Evolutionary conservation across 2,113 vertebrate genomes (phyloP).

Genomic region (Lontra canadensis): DNA sequence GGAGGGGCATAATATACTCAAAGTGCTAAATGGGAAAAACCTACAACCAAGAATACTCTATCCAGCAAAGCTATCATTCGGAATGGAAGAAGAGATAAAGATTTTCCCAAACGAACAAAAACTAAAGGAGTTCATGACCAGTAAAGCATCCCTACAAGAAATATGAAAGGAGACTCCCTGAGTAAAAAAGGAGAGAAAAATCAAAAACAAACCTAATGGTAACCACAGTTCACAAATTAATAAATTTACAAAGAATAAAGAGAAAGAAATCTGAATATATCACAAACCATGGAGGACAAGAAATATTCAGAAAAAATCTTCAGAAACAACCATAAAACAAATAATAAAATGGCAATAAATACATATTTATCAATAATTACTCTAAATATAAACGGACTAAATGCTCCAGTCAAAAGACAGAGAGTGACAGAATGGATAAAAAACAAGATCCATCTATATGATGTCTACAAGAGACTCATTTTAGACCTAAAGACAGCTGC

Average conservation of each 20-base stretch:
- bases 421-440: background rate
- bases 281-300: background rate
- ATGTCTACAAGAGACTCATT: background rate
- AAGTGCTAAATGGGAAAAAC: background rate
- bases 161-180: background rate
- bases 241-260: background rate
- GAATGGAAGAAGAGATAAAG: background rate
- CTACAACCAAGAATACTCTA: background rate
- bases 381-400: background rate
- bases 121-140: background rate
- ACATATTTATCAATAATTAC: background rate
- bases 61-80: background rate
- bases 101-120: background rate
- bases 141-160: background rate
- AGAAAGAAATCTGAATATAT: background rate
- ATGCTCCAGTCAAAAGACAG: background rate
- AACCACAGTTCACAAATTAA: background rate
- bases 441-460: background rate
- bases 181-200: background rate
- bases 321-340: background rate
- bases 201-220: background rate
- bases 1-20: background rate
- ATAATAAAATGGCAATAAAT: background rate
- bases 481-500: background rate
- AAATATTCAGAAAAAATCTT: background rate